Conservation (phyloP, 2,113 vertebrate species). For the Hypomesus transpacificus region DNA sequence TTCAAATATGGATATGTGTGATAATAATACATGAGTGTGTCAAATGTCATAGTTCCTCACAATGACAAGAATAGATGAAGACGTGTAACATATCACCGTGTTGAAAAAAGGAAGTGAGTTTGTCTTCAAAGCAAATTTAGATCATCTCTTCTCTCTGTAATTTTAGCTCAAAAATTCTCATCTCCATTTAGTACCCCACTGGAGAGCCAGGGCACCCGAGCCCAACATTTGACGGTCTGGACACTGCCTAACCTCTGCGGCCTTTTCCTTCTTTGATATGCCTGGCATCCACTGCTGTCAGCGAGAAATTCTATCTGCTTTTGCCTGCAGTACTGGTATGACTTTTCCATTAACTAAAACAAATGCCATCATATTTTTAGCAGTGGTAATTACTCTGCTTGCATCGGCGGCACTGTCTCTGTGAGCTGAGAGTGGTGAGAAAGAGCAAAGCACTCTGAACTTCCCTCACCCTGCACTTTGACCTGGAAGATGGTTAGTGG, state of each 20-base stretch:
- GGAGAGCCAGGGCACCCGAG: neutral
- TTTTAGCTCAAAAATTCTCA: neutral
- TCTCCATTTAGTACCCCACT: neutral
- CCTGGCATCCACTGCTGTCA: constrained; percentile 67
- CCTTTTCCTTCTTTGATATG: constrained; percentile 59
- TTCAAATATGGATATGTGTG: too few species aligned
- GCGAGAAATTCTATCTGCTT: constrained; percentile 70
- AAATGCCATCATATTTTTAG: constrained; percentile 81
- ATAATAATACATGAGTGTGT: too few species aligned
- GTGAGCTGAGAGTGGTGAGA: constrained; percentile 26
- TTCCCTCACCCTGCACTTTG: neutral
- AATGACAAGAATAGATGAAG: too few species aligned
- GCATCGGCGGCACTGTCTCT: constrained; percentile 37
- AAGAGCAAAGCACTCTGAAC: neutral
- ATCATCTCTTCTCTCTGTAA: neutral
- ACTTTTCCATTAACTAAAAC: constrained; percentile 70
- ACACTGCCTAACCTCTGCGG: constrained; percentile 43
- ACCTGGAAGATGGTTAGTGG: neutral
- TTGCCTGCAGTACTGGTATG: constrained; percentile 52
- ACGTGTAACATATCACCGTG: too few species aligned
- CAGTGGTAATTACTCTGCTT: constrained; percentile 61
- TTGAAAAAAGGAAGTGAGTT: too few species aligned
- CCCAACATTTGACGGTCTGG: constrained; percentile 20
- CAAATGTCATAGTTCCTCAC: too few species aligned
- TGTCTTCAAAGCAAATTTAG: too few species aligned